Conservation (phyloP, 2,113 vertebrate species). For the Rhynchopsitta pachyrhyncha region DNA sequence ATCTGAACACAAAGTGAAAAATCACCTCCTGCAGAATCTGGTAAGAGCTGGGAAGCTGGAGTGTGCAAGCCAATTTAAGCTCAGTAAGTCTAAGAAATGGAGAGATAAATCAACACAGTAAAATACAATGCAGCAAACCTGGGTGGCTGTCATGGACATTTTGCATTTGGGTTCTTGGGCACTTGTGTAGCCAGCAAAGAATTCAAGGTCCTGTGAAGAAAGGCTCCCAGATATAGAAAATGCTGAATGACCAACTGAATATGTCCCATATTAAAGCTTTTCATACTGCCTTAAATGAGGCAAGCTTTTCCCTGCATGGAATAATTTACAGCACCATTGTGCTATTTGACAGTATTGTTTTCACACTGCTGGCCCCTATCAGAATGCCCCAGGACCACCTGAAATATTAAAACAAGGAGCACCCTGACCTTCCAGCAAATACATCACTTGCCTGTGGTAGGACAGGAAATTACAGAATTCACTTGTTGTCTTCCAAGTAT, state of each 20-base stretch:
- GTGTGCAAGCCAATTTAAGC: neutral
- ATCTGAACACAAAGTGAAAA: neutral
- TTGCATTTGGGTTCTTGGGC: neutral
- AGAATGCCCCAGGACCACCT: neutral
- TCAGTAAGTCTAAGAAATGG: slow-evolving; percentile 12
- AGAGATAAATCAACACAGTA: slow-evolving; percentile 14
- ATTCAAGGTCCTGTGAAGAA: neutral
- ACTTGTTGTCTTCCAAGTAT: slow-evolving; percentile 18
- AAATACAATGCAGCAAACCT: neutral
- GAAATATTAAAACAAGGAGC: neutral
- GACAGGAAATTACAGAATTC: neutral
- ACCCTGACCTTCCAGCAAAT: neutral
- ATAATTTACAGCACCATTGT: neutral
- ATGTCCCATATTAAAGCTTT: neutral
- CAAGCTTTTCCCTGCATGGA: neutral
- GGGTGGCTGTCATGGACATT: neutral
- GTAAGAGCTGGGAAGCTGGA: neutral
- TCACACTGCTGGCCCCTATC: neutral
- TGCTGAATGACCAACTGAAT: neutral
- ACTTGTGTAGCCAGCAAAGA: neutral
- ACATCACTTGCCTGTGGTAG: neutral
- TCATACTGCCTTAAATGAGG: neutral
- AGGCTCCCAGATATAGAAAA: neutral
- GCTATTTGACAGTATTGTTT: neutral
- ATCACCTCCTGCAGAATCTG: neutral